phyloP scores from a whole-genome alignment of 2,113 vertebrate species.

The Amphiprion ocellaris region DNA sequence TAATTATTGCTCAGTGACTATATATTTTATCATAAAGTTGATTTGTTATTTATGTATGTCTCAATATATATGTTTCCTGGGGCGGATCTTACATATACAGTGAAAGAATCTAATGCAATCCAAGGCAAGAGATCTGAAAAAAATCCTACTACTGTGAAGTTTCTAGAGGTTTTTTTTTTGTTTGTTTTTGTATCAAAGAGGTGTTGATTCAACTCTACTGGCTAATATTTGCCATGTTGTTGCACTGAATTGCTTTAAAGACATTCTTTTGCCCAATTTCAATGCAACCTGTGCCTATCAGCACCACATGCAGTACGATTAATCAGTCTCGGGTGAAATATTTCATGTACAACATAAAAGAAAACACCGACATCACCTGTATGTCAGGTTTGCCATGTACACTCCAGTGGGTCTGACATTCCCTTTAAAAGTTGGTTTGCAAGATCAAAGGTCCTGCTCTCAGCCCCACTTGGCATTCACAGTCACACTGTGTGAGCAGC shows the following conservation, averaged over 20 bases:
- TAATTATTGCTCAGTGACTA: no score
- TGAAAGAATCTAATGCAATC: conserved; percentile 17
- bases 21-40: no score
- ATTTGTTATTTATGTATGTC: no score
- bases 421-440: conserved; percentile 61
- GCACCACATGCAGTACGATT: not conserved
- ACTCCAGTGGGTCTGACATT: conserved; percentile 55
- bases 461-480: conserved; percentile 66
- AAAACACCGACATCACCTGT: conserved; percentile 35
- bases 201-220: not conserved
- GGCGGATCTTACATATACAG: not conserved
- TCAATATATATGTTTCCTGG: not conserved
- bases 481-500: conserved; percentile 60
- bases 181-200: conserved; percentile 24
- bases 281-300: not conserved
- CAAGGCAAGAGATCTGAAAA: not conserved
- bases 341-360: conserved; percentile 12
- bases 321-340: conserved; percentile 1
- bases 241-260: conserved; percentile 1
- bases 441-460: conserved; percentile 74
- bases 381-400: conserved; percentile 36
- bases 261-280: not conserved
- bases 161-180: not conserved
- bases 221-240: not conserved
- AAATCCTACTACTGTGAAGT: not conserved